Percentiles rank a stretch among this genome's conserved stretches.
phyloP scores from a whole-genome alignment of 2,113 vertebrate genomes.

The Talpa occidentalis region DNA sequence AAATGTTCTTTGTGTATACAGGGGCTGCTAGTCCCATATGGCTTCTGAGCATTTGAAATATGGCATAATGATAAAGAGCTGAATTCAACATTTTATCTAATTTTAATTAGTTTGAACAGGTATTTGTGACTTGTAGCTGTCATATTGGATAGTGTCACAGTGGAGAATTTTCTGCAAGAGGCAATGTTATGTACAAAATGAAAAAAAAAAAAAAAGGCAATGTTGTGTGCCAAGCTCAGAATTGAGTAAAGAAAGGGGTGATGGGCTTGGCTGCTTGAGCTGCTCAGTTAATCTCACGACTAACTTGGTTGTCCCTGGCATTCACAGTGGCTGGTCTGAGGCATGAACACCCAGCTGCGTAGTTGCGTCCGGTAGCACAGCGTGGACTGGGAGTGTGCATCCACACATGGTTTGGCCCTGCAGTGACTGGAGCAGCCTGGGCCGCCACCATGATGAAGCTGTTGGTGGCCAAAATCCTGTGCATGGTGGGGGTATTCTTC shows the following conservation, averaged over 20 bases:
- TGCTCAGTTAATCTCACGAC: not conserved
- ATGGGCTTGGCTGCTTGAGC: not conserved
- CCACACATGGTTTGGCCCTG: not conserved
- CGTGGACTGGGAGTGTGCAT: fast-evolving
- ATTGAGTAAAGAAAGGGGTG: not conserved
- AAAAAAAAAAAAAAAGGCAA: too few relatives aligned
- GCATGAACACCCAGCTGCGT: not conserved
- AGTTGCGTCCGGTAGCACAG: fast-evolving
- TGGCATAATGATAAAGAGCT: not conserved
- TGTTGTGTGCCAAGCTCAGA: too few relatives aligned
- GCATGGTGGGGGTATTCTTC: constrained; percentile 89
- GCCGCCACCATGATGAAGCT: constrained; percentile 84
- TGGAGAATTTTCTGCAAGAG: not conserved
- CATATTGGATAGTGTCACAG: fast-evolving
- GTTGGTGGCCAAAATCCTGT: constrained; percentile 91
- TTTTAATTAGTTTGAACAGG: not conserved
- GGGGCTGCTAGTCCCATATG: too few relatives aligned
- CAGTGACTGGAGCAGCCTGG: fast-evolving
- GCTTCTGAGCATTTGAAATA: not conserved
- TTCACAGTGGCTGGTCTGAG: constrained; percentile 55
- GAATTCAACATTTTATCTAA: not conserved
- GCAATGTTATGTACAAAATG: too few relatives aligned
- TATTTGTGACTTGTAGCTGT: not conserved
- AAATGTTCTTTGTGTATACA: not conserved
- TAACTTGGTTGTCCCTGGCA: not conserved